Evolutionary conservation across 2,113 vertebrate species (phyloP).

Genomic region (Phalacrocorax carbo): DNA sequence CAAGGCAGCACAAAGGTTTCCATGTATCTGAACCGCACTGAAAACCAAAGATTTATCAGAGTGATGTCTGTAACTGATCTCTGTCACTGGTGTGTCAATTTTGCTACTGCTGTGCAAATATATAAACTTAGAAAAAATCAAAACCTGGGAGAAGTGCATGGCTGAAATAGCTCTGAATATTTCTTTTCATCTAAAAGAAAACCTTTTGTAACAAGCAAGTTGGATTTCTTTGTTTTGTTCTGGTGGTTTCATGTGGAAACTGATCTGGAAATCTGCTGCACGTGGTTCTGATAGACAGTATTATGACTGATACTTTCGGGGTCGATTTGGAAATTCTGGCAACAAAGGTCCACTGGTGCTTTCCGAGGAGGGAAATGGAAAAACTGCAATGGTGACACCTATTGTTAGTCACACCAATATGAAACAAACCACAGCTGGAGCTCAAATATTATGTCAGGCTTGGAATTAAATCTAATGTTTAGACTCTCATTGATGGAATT

Average conservation of each 20-base stretch:
- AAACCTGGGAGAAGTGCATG: background rate
- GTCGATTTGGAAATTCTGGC: background rate
- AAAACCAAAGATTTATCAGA: background rate
- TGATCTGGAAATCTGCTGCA: background rate
- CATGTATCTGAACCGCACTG: accelerated
- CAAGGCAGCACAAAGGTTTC: background rate
- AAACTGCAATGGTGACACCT: background rate
- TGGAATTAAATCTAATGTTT: background rate
- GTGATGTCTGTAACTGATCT: background rate
- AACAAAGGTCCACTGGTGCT: background rate
- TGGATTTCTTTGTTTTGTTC: background rate
- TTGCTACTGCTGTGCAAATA: background rate
- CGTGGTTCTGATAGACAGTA: background rate
- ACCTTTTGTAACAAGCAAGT: background rate
- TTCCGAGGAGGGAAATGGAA: background rate
- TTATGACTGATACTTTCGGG: background rate
- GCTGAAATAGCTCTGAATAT: background rate
- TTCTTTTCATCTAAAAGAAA: background rate
- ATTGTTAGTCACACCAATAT: background rate
- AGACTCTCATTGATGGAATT: background rate
- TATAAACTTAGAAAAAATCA: background rate
- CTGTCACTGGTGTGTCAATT: background rate
- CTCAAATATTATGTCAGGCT: background rate
- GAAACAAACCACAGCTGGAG: background rate
- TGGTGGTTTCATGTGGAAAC: background rate